Evolutionary conservation across 64 coral and sea anemone species (phyloP), one percentile per base, ranked within the genome.

Genomic region (Acropora tenuis): DNA sequence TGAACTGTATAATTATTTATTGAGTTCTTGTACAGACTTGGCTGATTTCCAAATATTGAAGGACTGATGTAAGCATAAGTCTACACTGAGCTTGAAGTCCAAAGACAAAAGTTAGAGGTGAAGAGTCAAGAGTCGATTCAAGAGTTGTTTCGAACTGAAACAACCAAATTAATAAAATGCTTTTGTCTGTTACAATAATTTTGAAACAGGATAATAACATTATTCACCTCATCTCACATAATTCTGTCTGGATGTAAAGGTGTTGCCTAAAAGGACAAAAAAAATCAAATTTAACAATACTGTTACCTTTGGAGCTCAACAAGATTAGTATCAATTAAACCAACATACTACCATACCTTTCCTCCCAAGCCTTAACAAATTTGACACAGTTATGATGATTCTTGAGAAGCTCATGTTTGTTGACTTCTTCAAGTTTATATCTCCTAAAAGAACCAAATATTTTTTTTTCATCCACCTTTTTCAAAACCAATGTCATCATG

Each of bases 321-420:
- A 55, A 55, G 52, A 0, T 55, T 5, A 7, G 52, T 7, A 55
- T 55, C 5, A 8, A 8, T 17, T 16, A 43, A 78, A 50, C 15
- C 16, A 5, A 50, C 73, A 8, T 13, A 10, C 61, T 19, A 41
- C 19, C 53, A 18, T 86, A 95, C 96, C 96, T 94, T 79, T 99
- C 97, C 92, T 99, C 97, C 97, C 97, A 99, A 48, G 97, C 97
- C 58, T 93, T 96, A 10, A 99, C 50, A 93, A 99, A 94, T 76
- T 86, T 79, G 47, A 99, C 97, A 92, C 97, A 99, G 76, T 99
- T 99, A 16, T 79, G 88, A 99, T 99, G 97, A 46, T 74, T 13
- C 46, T 80, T 90, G n/a, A 99, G 55, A 52, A 72, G 73, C 79
- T 99, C 97, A 92, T 99, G 97, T 13, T 94, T 99, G 78, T 99